Percentiles rank a stretch among this genome's conserved stretches.
Conservation (phyloP, 2,113 vertebrate species). For the Cyphomyrus discorhynchus region DNA sequence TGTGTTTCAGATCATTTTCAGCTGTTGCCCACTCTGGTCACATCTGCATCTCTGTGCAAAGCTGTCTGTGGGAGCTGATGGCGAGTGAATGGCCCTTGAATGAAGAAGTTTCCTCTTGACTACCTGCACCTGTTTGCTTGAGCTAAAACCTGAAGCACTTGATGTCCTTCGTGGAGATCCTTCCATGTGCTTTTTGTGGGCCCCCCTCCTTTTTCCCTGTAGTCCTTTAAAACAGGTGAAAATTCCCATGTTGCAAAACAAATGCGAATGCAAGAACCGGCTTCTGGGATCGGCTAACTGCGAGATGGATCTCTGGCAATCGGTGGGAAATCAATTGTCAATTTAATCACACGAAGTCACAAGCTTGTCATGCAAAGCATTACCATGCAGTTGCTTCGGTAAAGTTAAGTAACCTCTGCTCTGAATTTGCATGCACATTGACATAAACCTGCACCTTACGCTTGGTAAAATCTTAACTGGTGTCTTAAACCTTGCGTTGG, state of each 20-base stretch:
- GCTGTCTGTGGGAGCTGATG: constrained; percentile 63
- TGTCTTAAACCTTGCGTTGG: constrained; percentile 24
- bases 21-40: constrained; percentile 57
- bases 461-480: constrained; percentile 12
- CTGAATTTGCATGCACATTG: constrained; percentile 51
- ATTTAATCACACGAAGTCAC: constrained; percentile 53
- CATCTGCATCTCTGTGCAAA: constrained; percentile 67
- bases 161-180: constrained; percentile 52
- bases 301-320: constrained; percentile 63
- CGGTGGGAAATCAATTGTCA: constrained; percentile 34
- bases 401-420: constrained; percentile 58
- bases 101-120: constrained; percentile 44
- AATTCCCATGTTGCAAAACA: constrained; percentile 32
- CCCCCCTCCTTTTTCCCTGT: constrained; percentile 42
- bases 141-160: constrained; percentile 51
- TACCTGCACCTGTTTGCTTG: constrained; percentile 54
- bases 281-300: constrained; percentile 62
- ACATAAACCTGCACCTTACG: constrained; percentile 21
- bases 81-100: constrained; percentile 58
- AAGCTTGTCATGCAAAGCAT: constrained; percentile 64
- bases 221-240: constrained; percentile 48
- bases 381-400: constrained; percentile 60
- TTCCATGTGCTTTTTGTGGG: constrained; percentile 49
- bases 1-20: constrained; percentile 68
- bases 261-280: constrained; percentile 40